phyloP scores from a whole-genome alignment of 2,113 vertebrate genomes.

The Paedocypris sp. region DNA sequence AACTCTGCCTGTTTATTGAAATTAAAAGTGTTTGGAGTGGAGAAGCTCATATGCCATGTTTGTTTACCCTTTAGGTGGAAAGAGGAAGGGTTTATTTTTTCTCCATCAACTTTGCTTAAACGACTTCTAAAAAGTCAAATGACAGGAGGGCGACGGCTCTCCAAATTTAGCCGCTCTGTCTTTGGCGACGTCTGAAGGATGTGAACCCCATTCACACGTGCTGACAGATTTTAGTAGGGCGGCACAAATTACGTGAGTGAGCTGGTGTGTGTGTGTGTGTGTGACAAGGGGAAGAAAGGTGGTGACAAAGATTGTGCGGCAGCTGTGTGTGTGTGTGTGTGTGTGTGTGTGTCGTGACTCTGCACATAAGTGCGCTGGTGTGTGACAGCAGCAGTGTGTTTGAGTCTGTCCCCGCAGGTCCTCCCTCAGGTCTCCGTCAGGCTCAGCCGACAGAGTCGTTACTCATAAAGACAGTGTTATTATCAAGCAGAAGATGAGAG shows the following conservation, averaged over 20 bases:
- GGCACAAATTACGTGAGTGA: constrained; percentile 11
- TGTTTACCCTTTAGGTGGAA: not conserved
- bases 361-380: constrained; percentile 20
- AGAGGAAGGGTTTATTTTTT: not conserved
- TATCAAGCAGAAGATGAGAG: constrained; percentile 69
- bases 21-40: not conserved
- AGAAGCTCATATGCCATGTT: not conserved
- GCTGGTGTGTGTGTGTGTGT: constrained; percentile 16
- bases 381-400: constrained; percentile 36
- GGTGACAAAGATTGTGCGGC: not conserved
- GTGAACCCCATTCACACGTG: constrained; percentile 36
- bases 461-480: constrained; percentile 83
- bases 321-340: constrained; percentile 3
- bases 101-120: constrained; percentile 30
- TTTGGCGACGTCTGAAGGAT: constrained; percentile 42
- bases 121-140: constrained; percentile 34
- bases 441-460: constrained; percentile 62
- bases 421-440: constrained; percentile 69
- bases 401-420: constrained; percentile 54
- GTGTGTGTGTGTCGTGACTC: constrained; percentile 15
- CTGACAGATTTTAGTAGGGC: constrained; percentile 43
- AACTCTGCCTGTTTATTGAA: not conserved
- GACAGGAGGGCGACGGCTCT: constrained; percentile 7
- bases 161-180: constrained; percentile 54
- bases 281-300: not conserved